A percentile compares a stretch with the other conserved stretches of the same genome.
These are phyloP conservation scores for Trachops cirrhosus DNA, from an alignment of 2,797 vertebrate genomes.

Conservation along the genomic window DNA sequence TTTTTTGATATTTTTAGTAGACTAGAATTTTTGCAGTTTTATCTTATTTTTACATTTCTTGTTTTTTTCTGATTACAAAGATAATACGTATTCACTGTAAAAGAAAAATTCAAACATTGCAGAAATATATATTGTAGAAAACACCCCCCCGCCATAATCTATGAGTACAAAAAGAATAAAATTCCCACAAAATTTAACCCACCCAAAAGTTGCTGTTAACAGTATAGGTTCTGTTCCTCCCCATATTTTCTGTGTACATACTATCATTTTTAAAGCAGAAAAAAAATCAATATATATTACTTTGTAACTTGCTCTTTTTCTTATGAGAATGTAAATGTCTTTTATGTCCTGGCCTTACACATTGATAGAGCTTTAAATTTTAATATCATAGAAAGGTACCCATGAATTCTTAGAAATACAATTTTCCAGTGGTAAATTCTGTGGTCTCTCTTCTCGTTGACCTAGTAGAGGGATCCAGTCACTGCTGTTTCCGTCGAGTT, in stretches of 20 bases:
- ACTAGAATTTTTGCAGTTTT: conserved; percentile 39
- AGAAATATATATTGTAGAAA: neutral
- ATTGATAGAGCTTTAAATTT: conserved; percentile 27
- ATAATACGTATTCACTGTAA: conserved; percentile 12
- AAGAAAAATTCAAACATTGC: neutral
- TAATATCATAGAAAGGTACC: neutral
- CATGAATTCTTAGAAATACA: neutral
- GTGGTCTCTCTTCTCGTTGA: neutral
- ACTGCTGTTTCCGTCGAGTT: neutral
- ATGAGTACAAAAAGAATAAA: neutral
- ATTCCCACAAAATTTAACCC: neutral
- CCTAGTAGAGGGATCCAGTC: neutral
- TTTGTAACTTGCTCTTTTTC: conserved; percentile 10
- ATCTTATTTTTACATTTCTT: conserved; percentile 14
- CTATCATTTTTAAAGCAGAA: conserved; percentile 16
- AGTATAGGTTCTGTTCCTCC: neutral
- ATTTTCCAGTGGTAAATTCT: neutral
- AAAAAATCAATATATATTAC: neutral
- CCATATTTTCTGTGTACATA: neutral
- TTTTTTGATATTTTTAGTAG: conserved; percentile 21
- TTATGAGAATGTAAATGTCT: neutral
- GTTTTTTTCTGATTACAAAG: conserved; percentile 53
- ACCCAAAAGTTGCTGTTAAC: too few species aligned
- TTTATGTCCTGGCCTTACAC: neutral
- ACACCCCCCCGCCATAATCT: neutral